phyloP scores from a whole-genome alignment of 2,888 invertebrate species.

The Leucoma salicis region DNA sequence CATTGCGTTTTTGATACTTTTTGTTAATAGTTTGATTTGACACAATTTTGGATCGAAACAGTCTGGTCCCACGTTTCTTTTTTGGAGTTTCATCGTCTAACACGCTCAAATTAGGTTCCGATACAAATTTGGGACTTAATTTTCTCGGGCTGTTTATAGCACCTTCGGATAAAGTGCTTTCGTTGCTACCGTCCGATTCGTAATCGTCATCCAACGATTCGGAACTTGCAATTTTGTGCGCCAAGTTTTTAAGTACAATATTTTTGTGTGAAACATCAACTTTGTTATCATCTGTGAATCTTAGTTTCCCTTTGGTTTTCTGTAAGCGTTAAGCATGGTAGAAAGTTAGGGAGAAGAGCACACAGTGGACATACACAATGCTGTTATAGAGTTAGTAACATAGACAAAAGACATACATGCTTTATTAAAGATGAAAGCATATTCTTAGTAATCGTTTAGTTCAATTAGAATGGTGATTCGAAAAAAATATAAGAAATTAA shows the following conservation, averaged over 20 bases:
- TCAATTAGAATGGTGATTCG: neutral
- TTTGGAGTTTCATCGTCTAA: constrained; percentile 73
- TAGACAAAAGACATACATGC: constrained; percentile 25
- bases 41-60: constrained; percentile 68
- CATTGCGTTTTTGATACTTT: constrained; percentile 66
- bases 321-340: constrained; percentile 52
- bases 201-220: constrained; percentile 67
- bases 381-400: constrained; percentile 30
- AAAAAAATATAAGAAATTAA: neutral
- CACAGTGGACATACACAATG: constrained; percentile 23
- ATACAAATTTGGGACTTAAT: constrained; percentile 73
- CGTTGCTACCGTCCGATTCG: constrained; percentile 70
- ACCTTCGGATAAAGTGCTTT: constrained; percentile 72
- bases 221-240: constrained; percentile 67
- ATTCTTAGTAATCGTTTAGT: constrained; percentile 1
- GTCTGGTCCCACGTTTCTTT: constrained; percentile 62
- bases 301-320: constrained; percentile 67
- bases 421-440: neutral
- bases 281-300: constrained; percentile 60
- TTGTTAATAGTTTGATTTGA: constrained; percentile 59
- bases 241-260: constrained; percentile 71
- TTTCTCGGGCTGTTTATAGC: constrained; percentile 60
- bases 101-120: constrained; percentile 72
- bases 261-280: constrained; percentile 70
- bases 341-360: constrained; percentile 42